Base-by-base conservation (phyloP, 2,888 invertebrate genomes). In the Apamea epomidion region DNA sequence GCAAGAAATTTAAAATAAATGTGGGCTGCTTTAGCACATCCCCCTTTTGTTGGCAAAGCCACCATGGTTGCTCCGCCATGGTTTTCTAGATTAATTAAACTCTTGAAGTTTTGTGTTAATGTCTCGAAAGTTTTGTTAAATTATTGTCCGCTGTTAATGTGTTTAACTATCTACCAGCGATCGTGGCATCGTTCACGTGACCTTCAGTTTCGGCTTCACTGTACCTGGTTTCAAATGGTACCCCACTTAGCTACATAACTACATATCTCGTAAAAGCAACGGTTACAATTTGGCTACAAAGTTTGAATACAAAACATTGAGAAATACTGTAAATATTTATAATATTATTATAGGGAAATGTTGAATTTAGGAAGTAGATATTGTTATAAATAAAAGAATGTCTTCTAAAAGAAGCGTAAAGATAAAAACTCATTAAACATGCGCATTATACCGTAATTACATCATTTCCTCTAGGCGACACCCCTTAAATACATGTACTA, bases 201-300 rank as follows among this genome's bases (percentile, higher is more conserved):
- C 85, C 88, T 86, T 86, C 75, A 70, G 58, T 74, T 81, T 84
- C 21, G 77, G 45, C 70, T 74, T 45, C 42, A 60, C 76, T 76
- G 88, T 88, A 74, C 86, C 86, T 80, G 88, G 86, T 88, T 86
- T 88, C 86, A 83, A 78, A 88, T 88, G 88, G 86, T 88, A 86
- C 88, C 74, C 74, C 32, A 83, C 77, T 72, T 74, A 78, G 48
- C 71, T 70, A 84, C 14, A 60, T 14, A 60, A 70, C 58, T 54
- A 25, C 79, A 82, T 81, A 80, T 81, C 80, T 83, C 64, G 71
- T 80, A 74, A 84, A 84, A 64, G 64, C 67, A 81, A 70, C 64
- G 81, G 67, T 79, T 64, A 80, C n/a, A 84, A 78, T 84, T 65
- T 67, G 18, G 73, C 42, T 68, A 70, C 42, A 62, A 25, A 69